Percentiles rank a stretch among this genome's conserved stretches.
phyloP scores from a whole-genome alignment of 2,888 invertebrate genomes.

The Eudemis profundana region DNA sequence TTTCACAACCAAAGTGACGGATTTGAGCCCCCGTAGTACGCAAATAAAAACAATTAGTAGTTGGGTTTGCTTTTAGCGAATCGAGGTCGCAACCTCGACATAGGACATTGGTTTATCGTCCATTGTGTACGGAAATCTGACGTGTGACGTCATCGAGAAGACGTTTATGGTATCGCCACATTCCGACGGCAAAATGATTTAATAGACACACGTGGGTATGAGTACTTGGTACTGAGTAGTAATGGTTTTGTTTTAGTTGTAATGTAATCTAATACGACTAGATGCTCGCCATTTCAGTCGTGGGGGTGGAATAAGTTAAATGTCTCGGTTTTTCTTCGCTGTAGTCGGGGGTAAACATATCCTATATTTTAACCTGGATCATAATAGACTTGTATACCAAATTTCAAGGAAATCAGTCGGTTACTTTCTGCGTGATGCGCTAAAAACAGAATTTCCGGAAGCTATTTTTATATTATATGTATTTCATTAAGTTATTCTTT shows the following conservation, averaged over 20 bases:
- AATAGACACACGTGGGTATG: slow-evolving; percentile 8
- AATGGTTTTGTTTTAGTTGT: background rate
- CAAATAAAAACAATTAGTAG: slow-evolving; percentile 25
- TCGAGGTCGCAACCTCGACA: slow-evolving; percentile 39
- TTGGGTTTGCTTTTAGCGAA: slow-evolving; percentile 17
- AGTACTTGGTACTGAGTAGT: too few species aligned
- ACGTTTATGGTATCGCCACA: slow-evolving; percentile 31
- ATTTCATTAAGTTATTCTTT: too few species aligned
- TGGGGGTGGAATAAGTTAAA: too few species aligned
- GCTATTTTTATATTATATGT: too few species aligned
- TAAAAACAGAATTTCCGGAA: too few species aligned
- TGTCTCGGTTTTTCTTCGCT: too few species aligned
- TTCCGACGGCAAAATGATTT: slow-evolving; percentile 35
- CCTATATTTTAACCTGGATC: too few species aligned
- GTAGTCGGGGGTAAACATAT: too few species aligned
- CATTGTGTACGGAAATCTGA: slow-evolving; percentile 39
- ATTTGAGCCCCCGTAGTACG: slow-evolving; percentile 13
- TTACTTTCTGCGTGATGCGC: too few species aligned
- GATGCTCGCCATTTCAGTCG: too few species aligned
- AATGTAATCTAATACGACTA: background rate
- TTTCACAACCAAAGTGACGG: slow-evolving; percentile 16
- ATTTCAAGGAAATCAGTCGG: too few species aligned
- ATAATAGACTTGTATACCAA: too few species aligned
- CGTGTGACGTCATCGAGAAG: slow-evolving; percentile 34
- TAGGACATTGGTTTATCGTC: slow-evolving; percentile 38